Conservation (phyloP, 2,888 invertebrate genomes). For the Hybos culiciformis region DNA sequence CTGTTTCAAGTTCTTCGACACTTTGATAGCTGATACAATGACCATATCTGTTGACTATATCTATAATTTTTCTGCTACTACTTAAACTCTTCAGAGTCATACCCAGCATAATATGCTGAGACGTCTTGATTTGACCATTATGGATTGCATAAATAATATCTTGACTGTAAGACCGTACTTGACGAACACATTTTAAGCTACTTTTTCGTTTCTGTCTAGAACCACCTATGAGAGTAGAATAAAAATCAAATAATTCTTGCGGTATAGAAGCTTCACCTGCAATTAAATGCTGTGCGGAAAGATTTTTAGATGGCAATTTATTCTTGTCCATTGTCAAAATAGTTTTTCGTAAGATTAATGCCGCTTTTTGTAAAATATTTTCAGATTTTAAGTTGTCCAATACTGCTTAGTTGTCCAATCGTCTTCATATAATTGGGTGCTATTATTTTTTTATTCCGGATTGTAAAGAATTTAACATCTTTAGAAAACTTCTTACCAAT, state of each 20-base stretch:
- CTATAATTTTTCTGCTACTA: slow-evolving; percentile 20
- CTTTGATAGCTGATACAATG: slow-evolving; percentile 21
- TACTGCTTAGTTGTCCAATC: too few relatives aligned
- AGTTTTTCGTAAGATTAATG: neutral
- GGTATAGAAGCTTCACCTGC: slow-evolving; percentile 15
- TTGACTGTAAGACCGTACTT: slow-evolving; percentile 10
- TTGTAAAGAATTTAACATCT: too few relatives aligned
- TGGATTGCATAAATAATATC: slow-evolving; percentile 17
- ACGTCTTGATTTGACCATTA: slow-evolving; percentile 18
- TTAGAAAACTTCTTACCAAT: too few relatives aligned
- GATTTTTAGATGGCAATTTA: neutral
- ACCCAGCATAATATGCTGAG: slow-evolving; percentile 21
- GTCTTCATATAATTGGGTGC: too few relatives aligned
- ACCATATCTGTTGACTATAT: slow-evolving; percentile 23
- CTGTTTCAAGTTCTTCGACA: slow-evolving; percentile 27
- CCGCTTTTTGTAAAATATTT: slow-evolving; percentile 2
- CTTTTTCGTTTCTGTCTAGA: slow-evolving; percentile 5
- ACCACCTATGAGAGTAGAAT: slow-evolving; percentile 11
- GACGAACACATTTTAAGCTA: slow-evolving; percentile 5
- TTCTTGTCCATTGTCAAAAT: neutral
- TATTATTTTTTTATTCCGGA: too few relatives aligned
- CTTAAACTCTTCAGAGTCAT: slow-evolving; percentile 23
- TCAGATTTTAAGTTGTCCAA: neutral
- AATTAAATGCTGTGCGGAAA: slow-evolving; percentile 5
- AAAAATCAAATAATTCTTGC: slow-evolving; percentile 9